Base-by-base conservation (phyloP, 2,113 vertebrate species). In the Pandion haliaetus region DNA sequence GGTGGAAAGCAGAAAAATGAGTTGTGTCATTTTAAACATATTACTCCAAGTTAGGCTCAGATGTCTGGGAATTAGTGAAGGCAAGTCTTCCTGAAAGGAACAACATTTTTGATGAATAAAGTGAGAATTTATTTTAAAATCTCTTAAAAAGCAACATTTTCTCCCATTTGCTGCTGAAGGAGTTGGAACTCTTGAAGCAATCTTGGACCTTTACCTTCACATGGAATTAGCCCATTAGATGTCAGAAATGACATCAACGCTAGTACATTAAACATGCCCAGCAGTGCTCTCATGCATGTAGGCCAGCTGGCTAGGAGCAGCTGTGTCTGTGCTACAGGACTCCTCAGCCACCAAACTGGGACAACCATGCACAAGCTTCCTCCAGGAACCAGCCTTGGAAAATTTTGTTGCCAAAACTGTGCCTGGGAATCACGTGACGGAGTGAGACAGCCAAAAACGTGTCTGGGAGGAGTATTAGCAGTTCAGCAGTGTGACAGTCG, bases 281-380 rank as follows among this genome's bases (percentile, higher is more conserved):
- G 49, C 52, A 76, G 49, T 38, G 26, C 15, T 72, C 29, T 79
- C 3, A 1, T 0, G 0, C 17, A 1, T 3, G 3, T 58, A 65
- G 55, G 66, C 69, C 87, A 93, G 91, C 82, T 93, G 95, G 65
- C 62, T 58, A 91, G 54, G 44, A 82, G 26, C 0, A 1, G 14
- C 49, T 0, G 0, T 44, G 70, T 40, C 78, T 76, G 34, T 12
- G 36, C 65, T 65, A 2, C 9, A 20, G 69, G 73, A 59, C 16
- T 36, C 31, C 29, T 57, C 78, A 90, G 52, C 21, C 62, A 73
- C 61, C 58, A 45, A 88, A 82, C 34, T 21, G 58, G 34, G 19
- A 58, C 0, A 1, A 65, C 54, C 32, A 17, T 6, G 34, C 23
- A 85, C 23, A 24, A 14, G 1, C 14, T 66, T 74, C 63, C 47